Conservation (phyloP, 2,888 invertebrate species). For the Heliconius charithonia region DNA sequence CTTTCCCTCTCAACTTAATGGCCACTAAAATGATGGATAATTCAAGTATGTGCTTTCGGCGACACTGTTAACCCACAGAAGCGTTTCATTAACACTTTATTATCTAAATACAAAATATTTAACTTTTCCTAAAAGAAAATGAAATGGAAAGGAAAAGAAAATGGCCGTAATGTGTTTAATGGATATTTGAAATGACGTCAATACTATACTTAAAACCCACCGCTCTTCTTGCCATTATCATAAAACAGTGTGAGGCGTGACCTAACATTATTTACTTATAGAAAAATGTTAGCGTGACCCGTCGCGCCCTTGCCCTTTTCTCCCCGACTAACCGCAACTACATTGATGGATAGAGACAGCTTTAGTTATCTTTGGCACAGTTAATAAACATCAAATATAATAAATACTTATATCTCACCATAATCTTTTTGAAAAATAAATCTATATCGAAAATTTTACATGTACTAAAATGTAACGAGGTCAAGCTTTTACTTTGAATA, state of each 20-base stretch:
- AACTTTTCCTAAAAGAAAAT: not conserved
- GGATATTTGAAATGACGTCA: conserved; percentile 6
- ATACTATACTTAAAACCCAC: conserved; percentile 5
- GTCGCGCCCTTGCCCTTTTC: conserved; percentile 27
- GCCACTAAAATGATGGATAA: conserved; percentile 74
- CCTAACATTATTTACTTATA: conserved; percentile 24
- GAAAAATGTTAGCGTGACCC: conserved; percentile 24
- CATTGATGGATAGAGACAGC: conserved; percentile 5
- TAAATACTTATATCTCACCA: not conserved
- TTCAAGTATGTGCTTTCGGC: conserved; percentile 59
- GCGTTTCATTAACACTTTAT: conserved; percentile 35
- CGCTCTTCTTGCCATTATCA: conserved; percentile 11
- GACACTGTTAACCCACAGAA: conserved; percentile 51
- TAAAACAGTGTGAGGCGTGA: conserved; percentile 19
- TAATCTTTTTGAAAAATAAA: not conserved
- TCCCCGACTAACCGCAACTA: not conserved
- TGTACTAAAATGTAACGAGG: conserved; percentile 18
- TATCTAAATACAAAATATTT: not conserved
- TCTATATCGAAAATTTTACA: not conserved
- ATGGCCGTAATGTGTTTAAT: not conserved
- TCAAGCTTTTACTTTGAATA: conserved; percentile 10
- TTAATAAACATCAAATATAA: not conserved
- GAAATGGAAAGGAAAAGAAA: too few relatives aligned
- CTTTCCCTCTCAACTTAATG: conserved; percentile 67
- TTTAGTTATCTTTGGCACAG: conserved; percentile 13